Conservation (phyloP, 2,113 vertebrate genomes). For the Protomyctophum bolini region DNA sequence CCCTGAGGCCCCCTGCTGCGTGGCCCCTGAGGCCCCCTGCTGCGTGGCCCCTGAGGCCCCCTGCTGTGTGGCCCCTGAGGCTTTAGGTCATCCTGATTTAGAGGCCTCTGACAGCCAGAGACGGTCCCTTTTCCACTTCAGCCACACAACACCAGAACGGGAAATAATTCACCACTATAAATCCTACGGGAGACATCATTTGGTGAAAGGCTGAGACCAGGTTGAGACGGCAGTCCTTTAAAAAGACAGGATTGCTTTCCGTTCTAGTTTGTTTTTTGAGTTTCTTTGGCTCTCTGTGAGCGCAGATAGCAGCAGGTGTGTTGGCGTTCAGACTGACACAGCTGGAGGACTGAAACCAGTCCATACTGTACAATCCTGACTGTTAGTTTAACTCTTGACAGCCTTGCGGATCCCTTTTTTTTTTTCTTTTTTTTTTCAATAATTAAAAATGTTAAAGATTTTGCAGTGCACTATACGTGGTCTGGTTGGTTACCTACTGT, state of each 20-base stretch:
- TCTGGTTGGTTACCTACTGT: too few relatives aligned
- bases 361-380: slow-evolving; percentile 36
- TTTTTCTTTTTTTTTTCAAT: slow-evolving; percentile 19
- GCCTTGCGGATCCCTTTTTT: slow-evolving; percentile 19
- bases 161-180: slow-evolving; percentile 50
- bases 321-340: slow-evolving; percentile 51
- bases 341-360: slow-evolving; percentile 45
- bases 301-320: slow-evolving; percentile 53
- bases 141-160: slow-evolving; percentile 34
- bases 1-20: slow-evolving; percentile 35
- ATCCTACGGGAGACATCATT: slow-evolving; percentile 48
- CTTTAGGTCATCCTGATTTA: slow-evolving; percentile 62
- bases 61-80: slow-evolving; percentile 44
- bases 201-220: slow-evolving; percentile 11
- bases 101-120: slow-evolving; percentile 45
- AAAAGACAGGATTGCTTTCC: slow-evolving; percentile 26
- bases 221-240: slow-evolving; percentile 31
- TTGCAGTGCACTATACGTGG: too few relatives aligned
- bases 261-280: slow-evolving; percentile 7
- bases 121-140: slow-evolving; percentile 54
- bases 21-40: slow-evolving; percentile 45
- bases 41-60: slow-evolving; percentile 52
- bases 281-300: slow-evolving; percentile 38
- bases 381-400: slow-evolving; percentile 6
- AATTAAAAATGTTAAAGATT: too few relatives aligned